Evolutionary conservation across 2,888 invertebrate species (phyloP).

Genomic region (Aspidiotus destructor): DNA sequence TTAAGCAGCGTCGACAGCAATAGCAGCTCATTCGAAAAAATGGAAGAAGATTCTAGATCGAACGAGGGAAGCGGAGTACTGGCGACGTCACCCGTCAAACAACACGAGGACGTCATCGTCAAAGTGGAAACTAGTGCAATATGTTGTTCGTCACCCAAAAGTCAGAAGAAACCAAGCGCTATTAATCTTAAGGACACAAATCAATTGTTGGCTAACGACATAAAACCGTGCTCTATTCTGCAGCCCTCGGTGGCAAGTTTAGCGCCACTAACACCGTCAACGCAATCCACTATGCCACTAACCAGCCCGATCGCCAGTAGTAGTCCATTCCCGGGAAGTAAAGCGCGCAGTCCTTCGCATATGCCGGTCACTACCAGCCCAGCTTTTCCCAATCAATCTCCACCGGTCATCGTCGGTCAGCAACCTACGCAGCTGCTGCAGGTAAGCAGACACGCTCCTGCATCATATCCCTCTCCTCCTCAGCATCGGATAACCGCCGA

Average conservation of each 20-base stretch:
- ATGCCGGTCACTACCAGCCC: slow-evolving; percentile 42
- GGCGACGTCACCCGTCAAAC: slow-evolving; percentile 43
- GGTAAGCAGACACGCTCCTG: slow-evolving; percentile 34
- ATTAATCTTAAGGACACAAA: slow-evolving; percentile 37
- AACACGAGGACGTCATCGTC: slow-evolving; percentile 24
- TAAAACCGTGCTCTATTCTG: slow-evolving; percentile 28
- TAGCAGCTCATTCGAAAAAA: slow-evolving; percentile 52
- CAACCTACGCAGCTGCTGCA: slow-evolving; percentile 34
- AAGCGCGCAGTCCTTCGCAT: slow-evolving; percentile 22
- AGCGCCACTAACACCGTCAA: slow-evolving; percentile 36
- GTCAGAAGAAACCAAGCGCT: slow-evolving; percentile 38
- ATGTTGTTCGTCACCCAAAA: slow-evolving; percentile 18
- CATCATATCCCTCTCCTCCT: slow-evolving; percentile 34
- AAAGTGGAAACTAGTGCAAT: slow-evolving; percentile 31
- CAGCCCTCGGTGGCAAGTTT: slow-evolving; percentile 34
- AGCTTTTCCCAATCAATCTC: slow-evolving; percentile 47
- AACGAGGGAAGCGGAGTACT: slow-evolving; percentile 55
- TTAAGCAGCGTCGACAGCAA: slow-evolving; percentile 59
- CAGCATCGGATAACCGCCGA: slow-evolving; percentile 35
- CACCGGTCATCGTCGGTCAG: slow-evolving; percentile 36
- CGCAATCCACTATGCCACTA: slow-evolving; percentile 31
- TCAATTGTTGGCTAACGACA: slow-evolving; percentile 33
- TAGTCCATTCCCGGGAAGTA: slow-evolving; percentile 12
- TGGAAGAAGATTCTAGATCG: slow-evolving; percentile 65
- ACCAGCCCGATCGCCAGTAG: slow-evolving; percentile 32